These are phyloP conservation scores for Selene dorsalis DNA, from an alignment of 2,797 vertebrate species.

Conservation along the genomic window DNA sequence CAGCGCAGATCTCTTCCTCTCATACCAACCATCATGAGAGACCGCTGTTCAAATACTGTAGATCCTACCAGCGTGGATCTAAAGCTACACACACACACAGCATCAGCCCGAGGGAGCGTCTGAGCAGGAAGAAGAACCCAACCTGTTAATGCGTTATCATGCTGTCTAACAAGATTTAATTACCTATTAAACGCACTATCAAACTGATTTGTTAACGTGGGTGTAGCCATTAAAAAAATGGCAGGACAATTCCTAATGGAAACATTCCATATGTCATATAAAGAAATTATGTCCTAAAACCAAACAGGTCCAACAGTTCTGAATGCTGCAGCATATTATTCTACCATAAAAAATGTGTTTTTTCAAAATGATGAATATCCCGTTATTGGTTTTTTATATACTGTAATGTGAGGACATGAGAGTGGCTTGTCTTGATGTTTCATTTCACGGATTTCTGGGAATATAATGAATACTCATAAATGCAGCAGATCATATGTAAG, in stretches of 20 bases:
- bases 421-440: neutral
- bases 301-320: neutral
- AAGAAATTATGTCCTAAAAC: neutral
- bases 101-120: neutral
- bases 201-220: neutral
- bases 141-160: neutral
- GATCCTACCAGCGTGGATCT: neutral
- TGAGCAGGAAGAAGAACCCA: neutral
- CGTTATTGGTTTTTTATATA: neutral
- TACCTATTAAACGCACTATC: neutral
- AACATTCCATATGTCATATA: neutral
- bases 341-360: neutral
- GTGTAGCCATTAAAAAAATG: neutral
- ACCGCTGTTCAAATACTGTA: neutral
- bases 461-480: neutral
- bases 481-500: neutral
- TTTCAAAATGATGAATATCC: neutral
- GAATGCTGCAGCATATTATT: neutral
- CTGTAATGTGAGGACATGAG: too few relatives aligned
- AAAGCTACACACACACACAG: neutral
- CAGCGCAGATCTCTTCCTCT: slow-evolving; percentile 20
- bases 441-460: neutral
- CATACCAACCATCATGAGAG: neutral
- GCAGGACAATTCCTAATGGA: neutral
- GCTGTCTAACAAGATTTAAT: neutral